Evolutionary conservation across 2,888 invertebrate genomes (phyloP).

Genomic region (Sussaba pulchella): DNA sequence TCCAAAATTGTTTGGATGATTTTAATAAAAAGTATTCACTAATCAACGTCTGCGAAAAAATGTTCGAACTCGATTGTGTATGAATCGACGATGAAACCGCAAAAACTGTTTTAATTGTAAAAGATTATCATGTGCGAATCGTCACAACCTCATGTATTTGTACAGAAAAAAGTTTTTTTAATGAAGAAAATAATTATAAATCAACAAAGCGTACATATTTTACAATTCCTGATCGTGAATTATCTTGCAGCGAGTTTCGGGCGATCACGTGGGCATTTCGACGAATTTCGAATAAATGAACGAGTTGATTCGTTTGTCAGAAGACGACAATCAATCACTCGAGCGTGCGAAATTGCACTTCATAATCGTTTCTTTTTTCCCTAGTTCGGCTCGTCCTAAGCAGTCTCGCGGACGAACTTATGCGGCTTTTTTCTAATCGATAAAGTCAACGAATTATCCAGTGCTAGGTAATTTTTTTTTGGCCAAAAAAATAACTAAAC

Average conservation of each 20-base stretch:
- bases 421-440: too few species aligned
- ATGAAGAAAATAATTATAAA: conserved; percentile 12
- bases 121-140: conserved; percentile 54
- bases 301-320: conserved; percentile 25
- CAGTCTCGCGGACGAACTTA: too few species aligned
- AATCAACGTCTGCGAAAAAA: neutral
- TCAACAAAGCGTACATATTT: conserved; percentile 16
- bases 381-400: too few species aligned
- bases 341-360: too few species aligned
- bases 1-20: neutral
- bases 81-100: neutral
- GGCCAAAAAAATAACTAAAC: too few species aligned
- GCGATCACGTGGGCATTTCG: conserved; percentile 5
- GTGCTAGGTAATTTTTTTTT: neutral
- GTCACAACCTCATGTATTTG: conserved; percentile 55
- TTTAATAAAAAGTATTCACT: neutral
- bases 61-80: conserved; percentile 10
- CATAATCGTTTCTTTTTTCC: too few species aligned
- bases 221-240: neutral
- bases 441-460: neutral
- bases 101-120: conserved; percentile 23
- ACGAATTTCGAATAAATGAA: conserved; percentile 17
- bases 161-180: conserved; percentile 39
- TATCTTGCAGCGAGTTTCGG: neutral
- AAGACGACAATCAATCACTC: conserved; percentile 50